Percentiles rank a stretch among this genome's conserved stretches.
phyloP scores from a whole-genome alignment of 2,797 vertebrate genomes.

The Bovichtus diacanthus region DNA sequence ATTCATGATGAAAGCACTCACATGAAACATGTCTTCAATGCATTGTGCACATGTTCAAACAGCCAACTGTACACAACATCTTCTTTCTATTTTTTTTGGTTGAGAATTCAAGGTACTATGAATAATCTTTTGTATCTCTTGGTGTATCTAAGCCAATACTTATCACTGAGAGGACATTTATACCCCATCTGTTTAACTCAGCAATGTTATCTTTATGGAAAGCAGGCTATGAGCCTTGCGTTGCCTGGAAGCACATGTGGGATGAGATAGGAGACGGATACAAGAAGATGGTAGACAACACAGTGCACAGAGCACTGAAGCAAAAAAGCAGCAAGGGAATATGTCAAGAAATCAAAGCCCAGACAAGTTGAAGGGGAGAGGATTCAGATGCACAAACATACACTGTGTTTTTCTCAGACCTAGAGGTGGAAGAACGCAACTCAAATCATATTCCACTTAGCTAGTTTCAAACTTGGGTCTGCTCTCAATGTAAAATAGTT shows the following conservation, averaged over 20 bases:
- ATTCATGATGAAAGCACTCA: constrained; percentile 13
- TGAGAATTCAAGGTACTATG: constrained; percentile 54
- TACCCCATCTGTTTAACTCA: constrained; percentile 77
- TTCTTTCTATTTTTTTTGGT: constrained; percentile 44
- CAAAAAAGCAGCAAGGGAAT: constrained; percentile 85
- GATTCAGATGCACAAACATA: constrained; percentile 83
- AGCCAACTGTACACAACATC: constrained; percentile 39
- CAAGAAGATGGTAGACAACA: constrained; percentile 83
- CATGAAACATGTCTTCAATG: constrained; percentile 29
- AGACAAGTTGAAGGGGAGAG: constrained; percentile 84
- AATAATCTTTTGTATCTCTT: constrained; percentile 65
- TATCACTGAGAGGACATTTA: constrained; percentile 75
- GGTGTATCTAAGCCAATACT: constrained; percentile 66
- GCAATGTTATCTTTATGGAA: constrained; percentile 80
- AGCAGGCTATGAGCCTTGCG: constrained; percentile 72
- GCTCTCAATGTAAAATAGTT: constrained; percentile 52
- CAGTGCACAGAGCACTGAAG: constrained; percentile 82
- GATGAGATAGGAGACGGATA: constrained; percentile 84
- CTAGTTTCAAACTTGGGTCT: constrained; percentile 70
- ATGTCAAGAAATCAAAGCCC: constrained; percentile 87
- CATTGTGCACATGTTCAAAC: constrained; percentile 35
- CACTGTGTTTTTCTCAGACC: constrained; percentile 70
- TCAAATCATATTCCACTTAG: constrained; percentile 72
- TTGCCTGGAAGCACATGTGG: constrained; percentile 82
- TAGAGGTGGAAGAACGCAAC: constrained; percentile 68